Percentiles rank a stretch among this genome's conserved stretches.
Evolutionary conservation across 1,140 invertebrate genomes (phyloP).

Genomic region (Chironomus tepperi): DNA sequence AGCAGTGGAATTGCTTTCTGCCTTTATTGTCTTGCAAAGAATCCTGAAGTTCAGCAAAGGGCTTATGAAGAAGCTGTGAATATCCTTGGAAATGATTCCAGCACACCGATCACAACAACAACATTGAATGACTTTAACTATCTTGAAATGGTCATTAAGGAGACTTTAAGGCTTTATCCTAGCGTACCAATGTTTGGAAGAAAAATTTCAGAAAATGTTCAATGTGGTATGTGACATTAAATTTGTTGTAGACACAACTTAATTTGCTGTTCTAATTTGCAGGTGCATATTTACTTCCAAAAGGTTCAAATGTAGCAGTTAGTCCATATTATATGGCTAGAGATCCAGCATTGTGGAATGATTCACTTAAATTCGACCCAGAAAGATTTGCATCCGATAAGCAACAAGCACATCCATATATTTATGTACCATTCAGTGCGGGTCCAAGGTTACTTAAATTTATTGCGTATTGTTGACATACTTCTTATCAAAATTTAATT

Average conservation of each 20-base stretch:
- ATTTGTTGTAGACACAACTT: constrained; percentile 27
- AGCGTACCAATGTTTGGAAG: constrained; percentile 45
- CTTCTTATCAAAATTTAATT: background rate
- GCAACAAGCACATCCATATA: constrained; percentile 41
- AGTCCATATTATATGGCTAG: constrained; percentile 47
- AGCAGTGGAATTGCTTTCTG: constrained; percentile 45
- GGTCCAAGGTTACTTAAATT: constrained; percentile 40
- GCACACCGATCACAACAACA: constrained; percentile 36
- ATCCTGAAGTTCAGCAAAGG: constrained; percentile 36
- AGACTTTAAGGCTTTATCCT: constrained; percentile 57
- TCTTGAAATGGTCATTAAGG: constrained; percentile 62
- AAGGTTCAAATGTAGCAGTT: constrained; percentile 44
- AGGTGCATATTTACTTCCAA: constrained; percentile 45
- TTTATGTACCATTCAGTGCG: constrained; percentile 58
- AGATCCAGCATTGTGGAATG: constrained; percentile 46
- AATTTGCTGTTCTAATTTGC: constrained; percentile 34
- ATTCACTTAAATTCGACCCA: constrained; percentile 56
- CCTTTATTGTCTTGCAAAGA: constrained; percentile 40
- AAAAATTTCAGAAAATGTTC: constrained; percentile 44
- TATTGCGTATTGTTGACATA: too few relatives aligned
- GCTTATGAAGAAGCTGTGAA: constrained; percentile 30
- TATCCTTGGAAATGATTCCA: constrained; percentile 29
- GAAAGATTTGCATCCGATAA: constrained; percentile 56
- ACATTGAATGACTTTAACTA: constrained; percentile 56
- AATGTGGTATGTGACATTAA: constrained; percentile 29